Conservation (phyloP, 2,888 invertebrate species). For the Neuroscelio doddi region DNA sequence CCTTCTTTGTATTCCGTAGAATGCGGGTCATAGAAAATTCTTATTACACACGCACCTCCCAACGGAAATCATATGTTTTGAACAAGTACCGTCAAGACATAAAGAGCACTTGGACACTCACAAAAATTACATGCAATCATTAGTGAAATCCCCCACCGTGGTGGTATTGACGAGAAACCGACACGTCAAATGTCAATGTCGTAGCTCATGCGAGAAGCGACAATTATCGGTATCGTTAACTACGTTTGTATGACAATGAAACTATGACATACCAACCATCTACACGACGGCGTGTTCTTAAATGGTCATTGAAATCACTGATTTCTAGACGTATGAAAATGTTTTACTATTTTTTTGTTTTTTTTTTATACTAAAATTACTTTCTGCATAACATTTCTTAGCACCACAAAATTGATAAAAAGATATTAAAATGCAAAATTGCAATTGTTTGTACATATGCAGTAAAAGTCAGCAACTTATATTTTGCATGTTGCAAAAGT, state of each 20-base stretch:
- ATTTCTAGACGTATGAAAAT: too few species aligned
- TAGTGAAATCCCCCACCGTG: slow-evolving; percentile 18
- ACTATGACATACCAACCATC: slow-evolving; percentile 20
- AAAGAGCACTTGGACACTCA: slow-evolving; percentile 31
- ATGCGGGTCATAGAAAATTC: slow-evolving; percentile 22
- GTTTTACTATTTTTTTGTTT: too few species aligned
- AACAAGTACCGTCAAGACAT: slow-evolving; percentile 16
- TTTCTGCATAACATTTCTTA: too few species aligned
- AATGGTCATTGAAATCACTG: background rate
- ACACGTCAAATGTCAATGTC: slow-evolving; percentile 45
- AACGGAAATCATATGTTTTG: slow-evolving; percentile 28
- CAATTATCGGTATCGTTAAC: slow-evolving; percentile 40
- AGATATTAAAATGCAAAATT: too few species aligned
- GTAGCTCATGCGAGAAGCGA: slow-evolving; percentile 39
- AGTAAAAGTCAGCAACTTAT: too few species aligned
- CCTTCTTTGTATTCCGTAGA: slow-evolving; percentile 14
- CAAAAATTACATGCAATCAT: slow-evolving; percentile 40
- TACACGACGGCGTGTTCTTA: background rate
- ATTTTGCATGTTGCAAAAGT: too few species aligned
- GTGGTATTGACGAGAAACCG: slow-evolving; percentile 22
- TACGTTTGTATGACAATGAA: slow-evolving; percentile 37
- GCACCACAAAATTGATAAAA: too few species aligned
- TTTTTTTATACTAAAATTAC: too few species aligned
- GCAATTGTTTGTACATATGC: too few species aligned
- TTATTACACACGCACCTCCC: slow-evolving; percentile 22